Conservation (phyloP, 1,140 invertebrate species). For the Andricus grossulariae region DNA sequence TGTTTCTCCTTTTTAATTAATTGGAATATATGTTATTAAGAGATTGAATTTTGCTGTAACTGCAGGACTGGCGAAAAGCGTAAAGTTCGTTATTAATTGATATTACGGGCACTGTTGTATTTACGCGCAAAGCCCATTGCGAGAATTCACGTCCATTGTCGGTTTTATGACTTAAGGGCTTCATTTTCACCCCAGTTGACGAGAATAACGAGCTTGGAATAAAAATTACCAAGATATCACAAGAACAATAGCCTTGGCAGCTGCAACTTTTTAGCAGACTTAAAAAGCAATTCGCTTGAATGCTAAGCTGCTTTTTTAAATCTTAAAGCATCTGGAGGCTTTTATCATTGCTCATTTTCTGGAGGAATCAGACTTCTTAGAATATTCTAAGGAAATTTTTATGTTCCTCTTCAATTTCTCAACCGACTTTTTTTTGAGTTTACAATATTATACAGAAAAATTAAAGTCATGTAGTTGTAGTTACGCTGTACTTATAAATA, state of each 20-base stretch:
- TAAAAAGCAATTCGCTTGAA: constrained; percentile 18
- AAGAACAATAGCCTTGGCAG: constrained; percentile 1
- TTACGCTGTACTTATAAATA: not conserved
- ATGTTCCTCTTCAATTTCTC: not conserved
- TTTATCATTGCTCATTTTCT: not conserved
- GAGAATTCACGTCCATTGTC: constrained; percentile 1
- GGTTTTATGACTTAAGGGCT: not conserved
- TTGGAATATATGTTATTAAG: too few species aligned
- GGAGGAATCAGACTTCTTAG: not conserved
- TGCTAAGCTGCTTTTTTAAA: constrained; percentile 21
- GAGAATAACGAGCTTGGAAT: constrained; percentile 29
- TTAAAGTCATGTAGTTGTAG: not conserved
- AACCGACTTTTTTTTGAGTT: not conserved
- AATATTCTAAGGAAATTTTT: constrained; percentile 3
- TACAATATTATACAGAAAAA: not conserved
- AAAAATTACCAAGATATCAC: constrained; percentile 26
- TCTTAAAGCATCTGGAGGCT: not conserved
- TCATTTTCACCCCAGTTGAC: constrained; percentile 29
- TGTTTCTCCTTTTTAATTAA: too few species aligned
- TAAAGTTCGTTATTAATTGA: not conserved
- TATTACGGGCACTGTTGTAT: not conserved
- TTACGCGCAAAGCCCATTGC: not conserved
- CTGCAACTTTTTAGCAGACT: constrained; percentile 3
- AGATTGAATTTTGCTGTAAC: too few species aligned
- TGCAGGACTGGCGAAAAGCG: too few species aligned